Evolutionary conservation across 92 coral and sea anemone genomes (phyloP), one percentile per base, ranked within the genome.

Genomic region (Montipora capitata): DNA sequence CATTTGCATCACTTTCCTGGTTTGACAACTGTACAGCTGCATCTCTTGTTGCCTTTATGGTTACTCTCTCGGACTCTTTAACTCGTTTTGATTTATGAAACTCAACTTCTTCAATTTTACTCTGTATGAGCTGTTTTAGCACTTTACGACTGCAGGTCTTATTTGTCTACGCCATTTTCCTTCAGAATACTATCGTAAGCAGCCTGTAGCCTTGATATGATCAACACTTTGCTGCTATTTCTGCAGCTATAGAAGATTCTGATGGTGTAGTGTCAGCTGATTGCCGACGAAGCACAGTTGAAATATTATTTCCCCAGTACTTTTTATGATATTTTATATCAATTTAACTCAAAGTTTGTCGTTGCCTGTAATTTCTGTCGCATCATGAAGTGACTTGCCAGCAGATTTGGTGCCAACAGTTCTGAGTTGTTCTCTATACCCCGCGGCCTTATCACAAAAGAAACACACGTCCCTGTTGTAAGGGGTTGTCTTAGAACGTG

Each of bases 211-310:
- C 0, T 27, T 27, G 35, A 27, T 1, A 27, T 27, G 35, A 27
- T 54, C 52, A 76, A 78, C 75, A 76, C 63, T 59, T 88, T 40
- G 87, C 89, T 68, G 84, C 89, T 63, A 85, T 71, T 78, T 90
- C 91, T 40, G 88, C 76, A 41, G 78, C 80, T 11, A 84, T 11
- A 58, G 81, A 49, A 63, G 49, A 13, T 20, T 64, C 70, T 45
- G 76, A 44, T 18, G 52, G 45, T 41, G 44, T 69, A 13, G 89
- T 15, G 7, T 81, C 41, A 54, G 85, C 54, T 63, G 35, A 69
- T 14, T 10, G 20, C 35, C 35, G 35, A 27, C 35, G 1, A 27
- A 27, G 35, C 35, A 27, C n/a, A 57, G 40, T 86, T 86, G 80
- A 77, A 16, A 1, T 27, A 27, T 27, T 27, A 27, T 27, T 27